phyloP scores from a whole-genome alignment of 2,113 vertebrate genomes.

The Hiodon tergisus region DNA sequence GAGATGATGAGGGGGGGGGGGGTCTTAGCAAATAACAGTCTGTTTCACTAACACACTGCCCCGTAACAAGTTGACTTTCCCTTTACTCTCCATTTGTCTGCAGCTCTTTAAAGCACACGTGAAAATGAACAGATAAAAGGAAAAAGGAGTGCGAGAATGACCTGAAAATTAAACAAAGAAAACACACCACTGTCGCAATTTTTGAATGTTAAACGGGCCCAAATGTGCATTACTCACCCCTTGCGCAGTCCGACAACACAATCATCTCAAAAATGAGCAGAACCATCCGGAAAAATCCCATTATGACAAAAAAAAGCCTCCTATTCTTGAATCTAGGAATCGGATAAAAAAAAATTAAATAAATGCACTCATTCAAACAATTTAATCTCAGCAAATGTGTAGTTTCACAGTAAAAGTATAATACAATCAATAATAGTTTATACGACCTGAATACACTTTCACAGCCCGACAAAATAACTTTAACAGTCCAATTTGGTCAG shows the following conservation, averaged over 20 bases:
- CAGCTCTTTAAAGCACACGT: background rate
- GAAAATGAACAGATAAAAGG: background rate
- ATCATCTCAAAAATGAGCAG: slow-evolving; percentile 65
- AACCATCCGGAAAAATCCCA: slow-evolving; percentile 65
- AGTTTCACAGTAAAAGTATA: background rate
- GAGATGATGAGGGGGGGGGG: slow-evolving; percentile 27
- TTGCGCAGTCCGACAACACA: slow-evolving; percentile 63
- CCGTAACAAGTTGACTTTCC: background rate
- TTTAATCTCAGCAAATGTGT: background rate
- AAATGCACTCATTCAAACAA: slow-evolving; percentile 10
- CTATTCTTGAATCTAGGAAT: slow-evolving; percentile 38
- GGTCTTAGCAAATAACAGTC: background rate
- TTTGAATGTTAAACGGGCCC: no score
- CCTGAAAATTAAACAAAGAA: background rate
- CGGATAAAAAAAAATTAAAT: slow-evolving; percentile 32
- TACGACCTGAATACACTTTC: no score
- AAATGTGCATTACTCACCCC: slow-evolving; percentile 68
- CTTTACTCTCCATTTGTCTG: background rate
- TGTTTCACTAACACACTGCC: background rate
- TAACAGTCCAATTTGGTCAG: background rate
- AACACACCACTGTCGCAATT: background rate
- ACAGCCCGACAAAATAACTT: background rate
- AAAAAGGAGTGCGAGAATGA: background rate
- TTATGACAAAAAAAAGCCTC: slow-evolving; percentile 54
- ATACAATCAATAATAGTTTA: background rate